Base-by-base conservation (phyloP, 2,888 invertebrate species). In the Hypomecis punctinalis region DNA sequence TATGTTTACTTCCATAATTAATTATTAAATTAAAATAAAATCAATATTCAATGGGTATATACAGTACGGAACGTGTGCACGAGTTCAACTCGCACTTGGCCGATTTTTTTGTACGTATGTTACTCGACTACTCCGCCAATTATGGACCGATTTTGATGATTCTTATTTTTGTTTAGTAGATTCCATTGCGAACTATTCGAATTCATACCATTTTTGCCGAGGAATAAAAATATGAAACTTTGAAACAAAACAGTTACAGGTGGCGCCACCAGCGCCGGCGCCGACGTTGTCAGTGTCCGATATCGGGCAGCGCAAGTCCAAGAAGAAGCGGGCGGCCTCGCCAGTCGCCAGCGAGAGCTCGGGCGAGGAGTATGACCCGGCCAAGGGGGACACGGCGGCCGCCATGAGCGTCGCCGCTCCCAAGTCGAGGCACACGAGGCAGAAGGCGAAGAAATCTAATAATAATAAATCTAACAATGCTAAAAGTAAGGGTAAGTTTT, bases 331-430 rank as follows among this genome's bases (percentile, higher is more conserved):
- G 46, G 84, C 84, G 0, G 86, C 88, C 1, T 90, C 93, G 6
- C 92, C 93, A 0, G 86, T 82, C 1, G 76, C 83, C 42, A 90
- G 92, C 66, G 90, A 85, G 37, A 93, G 93, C 68, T 93, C 93
- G 4, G 93, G 93, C 54, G 93, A 93, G 73, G 93, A 93, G 74
- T 93, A 93, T 60, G 90, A 92, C 69, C 93, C 93, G 5, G 75
- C 85, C 7, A 82, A 85, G 5, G 91, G 90, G 0, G 92, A 91
- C 63, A 89, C 88, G 5, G 83, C 88, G 5, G 86, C 90, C 1
- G 84, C 84, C 6, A 90, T 90, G 83, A 90, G 88, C 69, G 89
- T 91, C 40, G 91, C 86, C 0, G 89, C 92, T 3, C 87, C 91
- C 4, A 93, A 91, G 67, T 81, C 90, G 8, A 82, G 88, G n/a